phyloP scores from a whole-genome alignment of 2,888 invertebrate species.

The Phytoseiulus persimilis region DNA sequence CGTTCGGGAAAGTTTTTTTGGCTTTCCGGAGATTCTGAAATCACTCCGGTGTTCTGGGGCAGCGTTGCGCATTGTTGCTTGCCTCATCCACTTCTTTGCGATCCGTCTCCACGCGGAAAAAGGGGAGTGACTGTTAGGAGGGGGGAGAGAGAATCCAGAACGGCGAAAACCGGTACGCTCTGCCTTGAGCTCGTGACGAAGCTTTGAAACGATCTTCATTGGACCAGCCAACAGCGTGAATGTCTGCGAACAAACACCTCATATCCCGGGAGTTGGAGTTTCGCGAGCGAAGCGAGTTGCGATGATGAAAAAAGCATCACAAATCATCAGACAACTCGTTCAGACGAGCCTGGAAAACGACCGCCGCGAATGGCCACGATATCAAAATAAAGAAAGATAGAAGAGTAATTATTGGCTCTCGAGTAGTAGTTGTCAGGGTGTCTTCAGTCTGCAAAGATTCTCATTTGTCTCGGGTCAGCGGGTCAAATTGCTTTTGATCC shows the following conservation, averaged over 20 bases:
- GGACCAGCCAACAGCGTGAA: too few species aligned
- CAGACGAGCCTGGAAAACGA: neutral
- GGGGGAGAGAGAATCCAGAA: too few species aligned
- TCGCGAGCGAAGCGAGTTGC: neutral
- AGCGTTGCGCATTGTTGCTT: too few species aligned
- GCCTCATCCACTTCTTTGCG: too few species aligned
- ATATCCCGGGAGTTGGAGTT: too few species aligned
- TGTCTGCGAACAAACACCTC: too few species aligned
- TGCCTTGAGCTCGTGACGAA: too few species aligned
- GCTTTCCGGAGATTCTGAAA: neutral
- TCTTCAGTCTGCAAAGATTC: neutral
- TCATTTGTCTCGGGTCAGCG: slow-evolving; percentile 5
- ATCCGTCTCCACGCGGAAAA: too few species aligned
- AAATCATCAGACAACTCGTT: neutral
- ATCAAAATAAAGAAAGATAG: slow-evolving; percentile 24
- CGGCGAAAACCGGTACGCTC: too few species aligned
- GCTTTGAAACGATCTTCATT: too few species aligned
- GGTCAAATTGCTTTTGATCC: slow-evolving; percentile 5
- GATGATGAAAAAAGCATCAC: neutral
- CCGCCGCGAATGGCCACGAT: neutral
- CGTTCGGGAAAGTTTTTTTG: neutral
- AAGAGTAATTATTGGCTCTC: slow-evolving; percentile 29
- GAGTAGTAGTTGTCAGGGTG: slow-evolving; percentile 7
- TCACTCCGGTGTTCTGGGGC: neutral
- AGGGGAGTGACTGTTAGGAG: too few species aligned